Base-by-base conservation (phyloP, 2,113 vertebrate genomes). In the Tetraodon nigroviridis region DNA sequence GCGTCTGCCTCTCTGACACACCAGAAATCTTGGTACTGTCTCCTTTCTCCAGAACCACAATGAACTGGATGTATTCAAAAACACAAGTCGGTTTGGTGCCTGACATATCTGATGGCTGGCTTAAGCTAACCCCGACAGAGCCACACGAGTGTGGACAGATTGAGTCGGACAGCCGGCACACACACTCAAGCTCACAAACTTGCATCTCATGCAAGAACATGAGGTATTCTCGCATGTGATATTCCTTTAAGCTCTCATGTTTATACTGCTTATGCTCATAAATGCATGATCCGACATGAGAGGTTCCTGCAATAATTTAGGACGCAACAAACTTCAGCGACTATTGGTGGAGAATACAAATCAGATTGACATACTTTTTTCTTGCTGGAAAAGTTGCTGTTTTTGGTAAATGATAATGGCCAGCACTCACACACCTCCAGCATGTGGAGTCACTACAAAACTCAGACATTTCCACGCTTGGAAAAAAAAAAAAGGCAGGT, bases 111-210 rank as follows among this genome's bases (percentile, higher is more conserved):
- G 72, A 70, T 72, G 76, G 66, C 66, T 77, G 76, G 75, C 73
- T 83, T 78, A 83, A 71, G 59, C 66, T 72, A 77, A 79, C 75
- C 55, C 78, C 75, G 65, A 78, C 76, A 86, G 76, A 82, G 76
- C 76, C 77, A 83, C 78, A 82, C 55, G 64, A 83, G 78, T 45
- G 69, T 45, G 76, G 73, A 77, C 81, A 78, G 84, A 84, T 81
- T 81, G 74, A 79, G 76, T 77, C 58, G 71, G 81, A 83, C 82
- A 76, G 71, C 58, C 61, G 55, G 65, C 61, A 64, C 67, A 70
- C 24, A 69, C 64, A 61, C 55, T 59, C 50, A 61, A 21, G 62
- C 32, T 48, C 46, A 51, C 42, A 72, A 24, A 55, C 54, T 29
- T 21, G 47, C 51, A 41, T 19, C 46, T 46, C 40, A 51, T 40